These are phyloP conservation scores for Charanyca ferruginea DNA, from an alignment of 2,888 invertebrate species.

Conservation along the genomic window DNA sequence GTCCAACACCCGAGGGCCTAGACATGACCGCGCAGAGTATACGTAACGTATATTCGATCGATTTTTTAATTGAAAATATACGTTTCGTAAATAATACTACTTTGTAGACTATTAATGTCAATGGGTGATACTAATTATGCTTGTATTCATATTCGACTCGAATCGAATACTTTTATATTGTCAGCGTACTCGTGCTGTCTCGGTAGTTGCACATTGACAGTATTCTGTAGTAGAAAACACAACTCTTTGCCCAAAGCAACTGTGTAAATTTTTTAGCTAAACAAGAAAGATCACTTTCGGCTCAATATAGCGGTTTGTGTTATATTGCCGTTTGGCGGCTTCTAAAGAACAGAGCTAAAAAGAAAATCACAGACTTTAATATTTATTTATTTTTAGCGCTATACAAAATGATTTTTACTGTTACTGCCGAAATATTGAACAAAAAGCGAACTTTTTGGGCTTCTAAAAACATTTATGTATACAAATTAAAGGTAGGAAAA, in stretches of 20 bases:
- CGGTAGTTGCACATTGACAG: neutral
- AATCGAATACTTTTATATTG: neutral
- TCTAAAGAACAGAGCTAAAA: slow-evolving; percentile 24
- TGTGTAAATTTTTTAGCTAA: neutral
- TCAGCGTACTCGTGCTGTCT: neutral
- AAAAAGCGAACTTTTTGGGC: slow-evolving; percentile 2
- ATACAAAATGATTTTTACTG: slow-evolving; percentile 33
- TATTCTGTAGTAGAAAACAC: neutral
- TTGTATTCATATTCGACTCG: neutral
- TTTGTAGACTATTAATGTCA: too few species aligned
- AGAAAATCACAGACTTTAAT: slow-evolving; percentile 18
- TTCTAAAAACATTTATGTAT: slow-evolving; percentile 21
- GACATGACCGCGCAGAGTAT: neutral
- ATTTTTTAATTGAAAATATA: neutral
- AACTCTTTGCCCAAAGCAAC: slow-evolving; percentile 3
- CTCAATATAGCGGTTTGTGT: slow-evolving; percentile 16
- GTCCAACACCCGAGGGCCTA: neutral
- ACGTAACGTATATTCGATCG: neutral
- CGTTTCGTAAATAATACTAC: neutral
- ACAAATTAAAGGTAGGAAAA: slow-evolving; percentile 21
- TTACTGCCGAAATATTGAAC: slow-evolving; percentile 31
- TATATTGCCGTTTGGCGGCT: slow-evolving; percentile 20
- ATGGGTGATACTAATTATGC: too few species aligned
- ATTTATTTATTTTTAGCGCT: slow-evolving; percentile 29
- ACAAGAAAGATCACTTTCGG: neutral